Evolutionary conservation across 2,113 vertebrate genomes (phyloP).

Genomic region (Tragelaphus scriptus): DNA sequence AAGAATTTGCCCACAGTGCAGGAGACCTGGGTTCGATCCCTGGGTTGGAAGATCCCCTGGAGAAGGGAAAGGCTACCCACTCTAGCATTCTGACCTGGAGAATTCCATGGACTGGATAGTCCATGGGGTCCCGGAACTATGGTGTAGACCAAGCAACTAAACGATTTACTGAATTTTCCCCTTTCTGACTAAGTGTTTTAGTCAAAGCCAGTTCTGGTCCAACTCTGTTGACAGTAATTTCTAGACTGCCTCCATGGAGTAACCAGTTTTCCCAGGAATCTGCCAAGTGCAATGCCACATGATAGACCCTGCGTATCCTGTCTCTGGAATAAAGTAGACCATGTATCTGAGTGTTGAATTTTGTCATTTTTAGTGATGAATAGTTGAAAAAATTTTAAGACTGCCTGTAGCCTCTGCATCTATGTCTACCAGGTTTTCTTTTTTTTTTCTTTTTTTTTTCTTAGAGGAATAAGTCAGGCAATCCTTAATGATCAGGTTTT

Average conservation of each 20-base stretch:
- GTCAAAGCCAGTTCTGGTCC: background rate
- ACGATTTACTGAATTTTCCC: background rate
- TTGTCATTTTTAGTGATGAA: background rate
- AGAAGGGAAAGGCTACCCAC: background rate
- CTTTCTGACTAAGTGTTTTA: background rate
- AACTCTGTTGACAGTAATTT: background rate
- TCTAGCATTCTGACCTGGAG: background rate
- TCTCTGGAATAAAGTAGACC: background rate
- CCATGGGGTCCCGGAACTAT: background rate
- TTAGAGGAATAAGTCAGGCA: too few species aligned
- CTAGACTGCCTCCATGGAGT: background rate
- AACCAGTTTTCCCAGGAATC: background rate
- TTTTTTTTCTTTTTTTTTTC: background rate
- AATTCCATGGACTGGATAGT: background rate
- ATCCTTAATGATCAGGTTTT: too few species aligned
- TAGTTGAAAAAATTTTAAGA: background rate
- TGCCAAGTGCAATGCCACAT: background rate
- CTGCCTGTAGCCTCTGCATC: background rate
- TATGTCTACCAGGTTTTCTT: background rate
- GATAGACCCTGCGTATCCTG: background rate
- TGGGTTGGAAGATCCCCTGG: background rate
- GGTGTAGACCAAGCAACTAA: background rate
- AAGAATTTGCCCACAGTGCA: rapidly evolving
- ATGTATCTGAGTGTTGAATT: background rate
- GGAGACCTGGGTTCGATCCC: background rate